Evolutionary conservation across 2,888 invertebrate genomes (phyloP).

Genomic region (Tromatobia lineatoria): DNA sequence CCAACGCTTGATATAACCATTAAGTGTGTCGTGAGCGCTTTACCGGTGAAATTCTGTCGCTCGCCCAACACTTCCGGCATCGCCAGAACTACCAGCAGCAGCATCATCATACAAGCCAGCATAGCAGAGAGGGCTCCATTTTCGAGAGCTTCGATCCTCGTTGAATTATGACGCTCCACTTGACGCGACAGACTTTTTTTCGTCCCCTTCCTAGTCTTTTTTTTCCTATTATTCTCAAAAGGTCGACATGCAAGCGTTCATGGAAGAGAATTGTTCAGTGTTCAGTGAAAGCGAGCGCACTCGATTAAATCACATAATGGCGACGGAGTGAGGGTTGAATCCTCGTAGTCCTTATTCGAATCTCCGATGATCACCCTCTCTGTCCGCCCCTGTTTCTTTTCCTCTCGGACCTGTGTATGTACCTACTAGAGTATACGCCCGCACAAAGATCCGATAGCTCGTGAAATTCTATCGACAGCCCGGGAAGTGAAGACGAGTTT

Average conservation of each 20-base stretch:
- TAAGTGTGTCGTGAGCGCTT: background rate
- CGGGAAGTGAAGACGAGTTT: conserved; percentile 18
- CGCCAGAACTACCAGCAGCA: conserved; percentile 37
- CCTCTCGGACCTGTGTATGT: conserved; percentile 6
- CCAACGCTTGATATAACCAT: conserved; percentile 39
- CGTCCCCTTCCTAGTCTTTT: background rate
- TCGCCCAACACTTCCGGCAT: conserved; percentile 42
- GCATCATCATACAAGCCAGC: conserved; percentile 15
- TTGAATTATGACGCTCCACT: conserved; percentile 64
- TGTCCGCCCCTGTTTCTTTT: conserved; percentile 3
- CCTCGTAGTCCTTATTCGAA: conserved; percentile 36
- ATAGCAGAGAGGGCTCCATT: conserved; percentile 12
- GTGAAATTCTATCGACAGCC: conserved; percentile 45
- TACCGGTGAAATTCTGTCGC: conserved; percentile 51
- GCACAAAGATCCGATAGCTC: conserved; percentile 40
- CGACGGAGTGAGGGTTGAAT: conserved; percentile 48
- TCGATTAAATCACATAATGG: conserved; percentile 59
- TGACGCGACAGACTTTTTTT: conserved; percentile 41
- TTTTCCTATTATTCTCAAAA: conserved; percentile 50
- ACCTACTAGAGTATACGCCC: conserved; percentile 18
- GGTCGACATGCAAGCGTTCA: conserved; percentile 48
- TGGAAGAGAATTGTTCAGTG: conserved; percentile 61
- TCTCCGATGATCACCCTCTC: conserved; percentile 19
- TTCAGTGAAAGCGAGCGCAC: conserved; percentile 57
- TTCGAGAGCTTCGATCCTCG: conserved; percentile 56